Evolutionary conservation across 2,888 invertebrate species (phyloP).

Genomic region (Xanthorhoe designata): DNA sequence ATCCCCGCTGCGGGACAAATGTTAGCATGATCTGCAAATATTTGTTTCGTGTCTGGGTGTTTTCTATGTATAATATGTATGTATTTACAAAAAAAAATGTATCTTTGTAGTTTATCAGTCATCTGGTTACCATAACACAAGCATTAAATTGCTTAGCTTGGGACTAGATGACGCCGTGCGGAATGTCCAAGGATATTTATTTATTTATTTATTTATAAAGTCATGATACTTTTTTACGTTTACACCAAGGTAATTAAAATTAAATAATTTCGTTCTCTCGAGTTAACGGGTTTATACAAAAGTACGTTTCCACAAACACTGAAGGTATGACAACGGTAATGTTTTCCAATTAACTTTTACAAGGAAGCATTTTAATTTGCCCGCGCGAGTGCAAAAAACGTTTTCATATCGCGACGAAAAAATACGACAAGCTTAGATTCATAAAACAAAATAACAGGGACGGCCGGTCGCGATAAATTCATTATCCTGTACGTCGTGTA

Average conservation of each 20-base stretch:
- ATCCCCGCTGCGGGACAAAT: no score
- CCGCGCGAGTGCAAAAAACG: constrained; percentile 27
- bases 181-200: no score
- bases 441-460: constrained; percentile 44
- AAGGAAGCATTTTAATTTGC: constrained; percentile 40
- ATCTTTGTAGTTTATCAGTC: no score
- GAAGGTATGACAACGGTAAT: constrained; percentile 10
- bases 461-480: constrained; percentile 44
- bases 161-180: no score
- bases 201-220: no score
- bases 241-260: not conserved
- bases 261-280: not conserved
- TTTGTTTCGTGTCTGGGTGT: no score
- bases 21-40: no score
- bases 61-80: no score
- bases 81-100: no score
- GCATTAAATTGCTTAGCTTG: no score
- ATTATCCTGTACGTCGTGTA: constrained; percentile 42
- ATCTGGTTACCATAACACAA: no score
- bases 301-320: constrained; percentile 1
- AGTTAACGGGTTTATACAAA: not conserved
- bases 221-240: not conserved
- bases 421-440: constrained; percentile 35
- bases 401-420: constrained; percentile 38
- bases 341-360: constrained; percentile 28